phyloP scores from a whole-genome alignment of 2,797 vertebrate genomes.

The Macropus fuliginosus region DNA sequence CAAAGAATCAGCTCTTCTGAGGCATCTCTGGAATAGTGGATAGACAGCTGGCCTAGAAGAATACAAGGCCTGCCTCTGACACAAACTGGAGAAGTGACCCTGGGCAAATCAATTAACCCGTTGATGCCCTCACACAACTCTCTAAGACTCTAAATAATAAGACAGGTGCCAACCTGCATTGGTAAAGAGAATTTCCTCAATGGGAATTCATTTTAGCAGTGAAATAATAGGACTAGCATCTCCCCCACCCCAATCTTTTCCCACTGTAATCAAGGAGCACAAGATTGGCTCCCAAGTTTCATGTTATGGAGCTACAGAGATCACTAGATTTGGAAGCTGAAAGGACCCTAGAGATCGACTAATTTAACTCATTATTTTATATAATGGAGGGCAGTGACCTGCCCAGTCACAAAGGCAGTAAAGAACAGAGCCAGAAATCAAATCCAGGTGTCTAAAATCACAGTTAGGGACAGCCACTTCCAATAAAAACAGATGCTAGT shows the following conservation, averaged over 20 bases:
- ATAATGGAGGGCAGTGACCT: too few relatives aligned
- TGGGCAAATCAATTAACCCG: neutral
- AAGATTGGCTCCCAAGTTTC: neutral
- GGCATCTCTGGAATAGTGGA: neutral
- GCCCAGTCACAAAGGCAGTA: too few relatives aligned
- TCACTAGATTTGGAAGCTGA: neutral
- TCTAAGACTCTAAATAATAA: neutral
- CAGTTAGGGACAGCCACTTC: too few relatives aligned
- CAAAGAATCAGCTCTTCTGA: neutral
- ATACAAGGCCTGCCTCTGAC: neutral
- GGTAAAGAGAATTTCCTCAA: neutral
- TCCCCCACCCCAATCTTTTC: neutral
- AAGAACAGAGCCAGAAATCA: too few relatives aligned
- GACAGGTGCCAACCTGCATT: neutral
- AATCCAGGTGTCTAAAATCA: too few relatives aligned
- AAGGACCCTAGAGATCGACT: neutral
- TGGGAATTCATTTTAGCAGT: neutral
- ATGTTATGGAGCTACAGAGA: neutral
- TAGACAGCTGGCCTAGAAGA: neutral
- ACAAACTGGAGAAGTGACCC: neutral
- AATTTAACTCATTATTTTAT: neutral
- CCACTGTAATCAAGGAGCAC: neutral
- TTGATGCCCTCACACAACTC: neutral
- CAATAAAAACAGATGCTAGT: too few relatives aligned
- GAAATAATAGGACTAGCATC: neutral